A percentile compares a stretch with the other conserved stretches of the same genome.
phyloP scores from a whole-genome alignment of 2,113 vertebrate species.

The Stegastes partitus region DNA sequence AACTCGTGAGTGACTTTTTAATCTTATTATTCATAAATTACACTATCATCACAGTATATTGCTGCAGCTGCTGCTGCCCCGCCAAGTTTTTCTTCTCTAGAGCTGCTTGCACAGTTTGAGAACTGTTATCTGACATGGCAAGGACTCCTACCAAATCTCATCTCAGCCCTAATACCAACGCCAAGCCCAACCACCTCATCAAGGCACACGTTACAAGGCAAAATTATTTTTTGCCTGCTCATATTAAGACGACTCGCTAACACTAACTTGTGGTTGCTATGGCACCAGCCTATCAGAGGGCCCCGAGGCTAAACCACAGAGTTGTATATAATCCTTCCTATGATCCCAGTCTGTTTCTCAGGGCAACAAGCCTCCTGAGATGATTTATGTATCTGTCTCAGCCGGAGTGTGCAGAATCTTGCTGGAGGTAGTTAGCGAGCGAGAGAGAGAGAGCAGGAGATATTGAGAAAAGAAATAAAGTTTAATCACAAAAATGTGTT shows the following conservation, averaged over 20 bases:
- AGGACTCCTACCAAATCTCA: slow-evolving; percentile 25
- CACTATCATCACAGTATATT: slow-evolving; percentile 15
- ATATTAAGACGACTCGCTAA: slow-evolving; percentile 23
- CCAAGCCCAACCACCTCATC: slow-evolving; percentile 29
- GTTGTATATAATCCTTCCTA: slow-evolving; percentile 68
- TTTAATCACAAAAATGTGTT: slow-evolving; percentile 54
- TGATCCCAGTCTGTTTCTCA: slow-evolving; percentile 69
- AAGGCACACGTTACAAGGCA: slow-evolving; percentile 11
- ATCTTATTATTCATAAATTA: slow-evolving; percentile 31
- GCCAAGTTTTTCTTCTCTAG: slow-evolving; percentile 17
- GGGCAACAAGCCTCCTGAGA: slow-evolving; percentile 66
- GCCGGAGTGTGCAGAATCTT: slow-evolving; percentile 51
- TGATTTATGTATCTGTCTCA: slow-evolving; percentile 74
- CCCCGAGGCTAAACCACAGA: slow-evolving; percentile 52
- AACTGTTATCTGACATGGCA: slow-evolving; percentile 36
- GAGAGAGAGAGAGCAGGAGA: slow-evolving; percentile 22
- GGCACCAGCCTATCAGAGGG: slow-evolving; percentile 53
- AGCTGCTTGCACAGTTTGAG: slow-evolving; percentile 18
- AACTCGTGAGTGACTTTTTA: slow-evolving; percentile 7
- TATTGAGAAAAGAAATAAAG: slow-evolving; percentile 55
- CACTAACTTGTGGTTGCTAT: slow-evolving; percentile 56
- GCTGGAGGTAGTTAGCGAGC: slow-evolving; percentile 60
- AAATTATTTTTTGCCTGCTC: slow-evolving; percentile 23
- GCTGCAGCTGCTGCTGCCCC: slow-evolving; percentile 3
- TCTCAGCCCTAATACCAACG: slow-evolving; percentile 7